Conservation (phyloP, 2,888 invertebrate species). For the Smittia sp. region DNA sequence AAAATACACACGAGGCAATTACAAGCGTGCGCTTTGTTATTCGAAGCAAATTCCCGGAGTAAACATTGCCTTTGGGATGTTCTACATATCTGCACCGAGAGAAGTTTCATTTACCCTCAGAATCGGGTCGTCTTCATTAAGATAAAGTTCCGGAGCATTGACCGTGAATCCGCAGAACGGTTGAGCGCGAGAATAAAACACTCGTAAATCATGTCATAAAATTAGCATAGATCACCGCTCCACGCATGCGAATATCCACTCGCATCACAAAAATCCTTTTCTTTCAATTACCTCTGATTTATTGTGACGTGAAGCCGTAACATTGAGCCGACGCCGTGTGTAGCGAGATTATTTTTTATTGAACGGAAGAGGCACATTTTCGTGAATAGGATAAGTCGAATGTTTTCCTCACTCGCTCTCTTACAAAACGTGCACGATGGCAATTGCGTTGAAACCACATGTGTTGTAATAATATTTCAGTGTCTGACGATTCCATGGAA, state of each 20-base stretch:
- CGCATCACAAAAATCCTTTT: conserved; percentile 23
- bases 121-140: conserved; percentile 2
- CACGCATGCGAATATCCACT: conserved; percentile 20
- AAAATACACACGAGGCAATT: not conserved
- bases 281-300: conserved; percentile 41
- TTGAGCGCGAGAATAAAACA: not conserved
- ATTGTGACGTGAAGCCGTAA: conserved; percentile 30
- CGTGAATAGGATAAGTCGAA: conserved; percentile 16
- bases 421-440: not conserved
- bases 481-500: not conserved
- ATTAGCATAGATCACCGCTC: not conserved
- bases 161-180: conserved; percentile 11
- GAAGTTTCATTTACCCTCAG: conserved; percentile 1
- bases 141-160: not conserved
- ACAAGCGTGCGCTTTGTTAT: conserved; percentile 2
- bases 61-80: conserved; percentile 10
- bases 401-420: no score
- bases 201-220: conserved; percentile 17
- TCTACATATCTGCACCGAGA: not conserved
- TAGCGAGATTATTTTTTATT: conserved; percentile 1
- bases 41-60: conserved; percentile 1
- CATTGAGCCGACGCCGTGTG: not conserved
- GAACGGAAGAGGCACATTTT: conserved; percentile 31
- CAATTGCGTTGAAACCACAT: conserved; percentile 4
- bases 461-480: not conserved